Base-by-base conservation (phyloP, 2,797 vertebrate species). In the Darevskia mixta region DNA sequence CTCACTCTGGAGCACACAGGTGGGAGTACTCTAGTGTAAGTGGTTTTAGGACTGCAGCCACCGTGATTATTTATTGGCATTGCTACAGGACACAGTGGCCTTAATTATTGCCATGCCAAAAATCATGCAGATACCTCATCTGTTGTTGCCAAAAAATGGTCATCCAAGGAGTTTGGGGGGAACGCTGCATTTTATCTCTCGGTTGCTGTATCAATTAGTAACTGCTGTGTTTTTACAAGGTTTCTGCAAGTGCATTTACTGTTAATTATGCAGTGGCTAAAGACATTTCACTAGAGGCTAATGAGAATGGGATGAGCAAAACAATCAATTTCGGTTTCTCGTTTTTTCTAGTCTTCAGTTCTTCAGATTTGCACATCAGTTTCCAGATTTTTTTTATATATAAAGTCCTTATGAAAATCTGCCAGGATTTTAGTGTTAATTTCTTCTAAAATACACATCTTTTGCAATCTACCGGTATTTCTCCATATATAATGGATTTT, bases 11-110 rank as follows among this genome's bases (percentile, higher is more conserved):
- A 89, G 58, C 8, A 32, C 79, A 66, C 72, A 82, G 84, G 83
- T 87, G 88, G 80, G 83, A 86, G 61, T 49, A 82, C 84, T 76
- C 71, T 79, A 86, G 43, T 11, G 32, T 76, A 81, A 89, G 84
- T 81, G 83, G 88, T 81, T 69, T 81, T 82, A 86, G 79, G 83
- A 81, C 61, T 75, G 71, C 7, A 49, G 61, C 58, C 71, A 85
- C 79, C n/a, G 73, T 86, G 83, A 25, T 79, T 92, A 90, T 8
- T 77, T 86, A 80, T 8, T 86, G 17, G 3, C 87, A 87, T 67
- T 85, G 66, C 41, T 73, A 71, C 35, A 82, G 18, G 69, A 71
- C 83, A 38, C 45, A 35, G 79, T 89, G 88, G 23, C n/a, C 9
- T 77, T 69, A 87, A 78, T 80, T 80, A 75, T 41, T 82, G 80